These are phyloP conservation scores for Euproctis similis DNA, from an alignment of 2,888 invertebrate genomes.

Conservation along the genomic window DNA sequence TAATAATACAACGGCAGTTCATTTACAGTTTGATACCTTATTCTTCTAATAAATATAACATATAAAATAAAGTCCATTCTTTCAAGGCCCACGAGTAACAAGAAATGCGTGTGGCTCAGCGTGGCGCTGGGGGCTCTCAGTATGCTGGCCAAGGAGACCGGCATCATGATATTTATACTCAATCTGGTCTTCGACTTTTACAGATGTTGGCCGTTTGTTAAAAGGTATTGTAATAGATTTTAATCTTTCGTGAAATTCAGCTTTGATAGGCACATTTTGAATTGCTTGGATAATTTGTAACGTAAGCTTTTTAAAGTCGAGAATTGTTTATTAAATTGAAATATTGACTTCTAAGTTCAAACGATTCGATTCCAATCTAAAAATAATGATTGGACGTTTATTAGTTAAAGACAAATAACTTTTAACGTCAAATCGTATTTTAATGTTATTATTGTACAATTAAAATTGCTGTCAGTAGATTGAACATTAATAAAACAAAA, in stretches of 20 bases:
- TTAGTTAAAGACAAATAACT: too few relatives aligned
- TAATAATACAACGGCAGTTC: slow-evolving; percentile 9
- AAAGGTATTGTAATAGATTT: slow-evolving; percentile 66
- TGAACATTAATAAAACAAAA: too few relatives aligned
- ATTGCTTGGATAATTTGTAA: slow-evolving; percentile 5
- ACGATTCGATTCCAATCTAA: too few relatives aligned
- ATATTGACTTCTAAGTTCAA: too few relatives aligned
- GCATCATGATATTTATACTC: slow-evolving; percentile 83
- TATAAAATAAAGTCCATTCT: slow-evolving; percentile 16
- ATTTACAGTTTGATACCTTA: slow-evolving; percentile 15
- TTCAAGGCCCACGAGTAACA: slow-evolving; percentile 57
- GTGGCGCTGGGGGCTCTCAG: slow-evolving; percentile 83
- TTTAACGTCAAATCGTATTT: too few relatives aligned
- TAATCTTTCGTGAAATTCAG: slow-evolving; percentile 24
- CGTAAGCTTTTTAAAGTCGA: too few relatives aligned
- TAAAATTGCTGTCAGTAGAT: too few relatives aligned
- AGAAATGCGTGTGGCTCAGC: slow-evolving; percentile 79
- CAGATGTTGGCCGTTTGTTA: slow-evolving; percentile 83
- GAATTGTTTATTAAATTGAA: too few relatives aligned
- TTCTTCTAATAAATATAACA: slow-evolving; percentile 17
- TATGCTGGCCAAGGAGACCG: slow-evolving; percentile 92
- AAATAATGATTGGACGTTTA: too few relatives aligned
- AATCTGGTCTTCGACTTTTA: slow-evolving; percentile 88
- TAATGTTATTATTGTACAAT: too few relatives aligned
- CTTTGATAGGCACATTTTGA: slow-evolving; percentile 7